These are phyloP conservation scores for Oeneis ivallda DNA, from an alignment of 2,888 invertebrate species.

Conservation along the genomic window DNA sequence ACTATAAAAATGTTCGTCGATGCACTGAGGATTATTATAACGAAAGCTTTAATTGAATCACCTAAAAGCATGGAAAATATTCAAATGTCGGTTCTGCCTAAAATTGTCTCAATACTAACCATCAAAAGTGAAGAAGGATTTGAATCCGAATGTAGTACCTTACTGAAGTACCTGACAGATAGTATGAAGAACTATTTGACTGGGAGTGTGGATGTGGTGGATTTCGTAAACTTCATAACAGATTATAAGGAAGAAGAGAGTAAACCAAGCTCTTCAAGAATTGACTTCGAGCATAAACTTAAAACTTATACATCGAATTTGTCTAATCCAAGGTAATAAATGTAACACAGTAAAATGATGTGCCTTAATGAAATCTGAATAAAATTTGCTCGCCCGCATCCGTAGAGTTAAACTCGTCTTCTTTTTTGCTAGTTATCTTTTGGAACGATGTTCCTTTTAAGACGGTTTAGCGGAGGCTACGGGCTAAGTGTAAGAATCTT, in stretches of 20 bases:
- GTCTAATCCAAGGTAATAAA: slow-evolving; percentile 59
- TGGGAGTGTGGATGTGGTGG: slow-evolving; percentile 69
- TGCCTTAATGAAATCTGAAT: no score
- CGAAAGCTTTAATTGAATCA: slow-evolving; percentile 46
- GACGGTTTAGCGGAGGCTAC: no score
- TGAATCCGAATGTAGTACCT: slow-evolving; percentile 55
- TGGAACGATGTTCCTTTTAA: no score
- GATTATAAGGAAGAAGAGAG: slow-evolving; percentile 35
- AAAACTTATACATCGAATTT: slow-evolving; percentile 55
- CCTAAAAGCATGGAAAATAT: slow-evolving; percentile 67
- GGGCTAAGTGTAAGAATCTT: no score
- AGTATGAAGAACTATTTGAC: slow-evolving; percentile 71
- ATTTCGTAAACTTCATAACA: slow-evolving; percentile 32
- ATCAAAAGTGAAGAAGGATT: slow-evolving; percentile 62
- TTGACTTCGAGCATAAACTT: slow-evolving; percentile 55
- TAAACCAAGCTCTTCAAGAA: slow-evolving; percentile 44
- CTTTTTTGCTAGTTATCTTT: no score
- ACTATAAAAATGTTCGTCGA: slow-evolving; percentile 57
- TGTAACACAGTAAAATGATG: background rate
- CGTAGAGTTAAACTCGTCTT: no score
- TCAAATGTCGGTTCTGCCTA: slow-evolving; percentile 73
- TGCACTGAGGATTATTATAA: slow-evolving; percentile 70
- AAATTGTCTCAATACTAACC: slow-evolving; percentile 78
- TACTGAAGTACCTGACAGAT: slow-evolving; percentile 79
- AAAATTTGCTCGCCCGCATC: no score